phyloP scores from a whole-genome alignment of 2,113 vertebrate species.

The Burhinus oedicnemus region DNA sequence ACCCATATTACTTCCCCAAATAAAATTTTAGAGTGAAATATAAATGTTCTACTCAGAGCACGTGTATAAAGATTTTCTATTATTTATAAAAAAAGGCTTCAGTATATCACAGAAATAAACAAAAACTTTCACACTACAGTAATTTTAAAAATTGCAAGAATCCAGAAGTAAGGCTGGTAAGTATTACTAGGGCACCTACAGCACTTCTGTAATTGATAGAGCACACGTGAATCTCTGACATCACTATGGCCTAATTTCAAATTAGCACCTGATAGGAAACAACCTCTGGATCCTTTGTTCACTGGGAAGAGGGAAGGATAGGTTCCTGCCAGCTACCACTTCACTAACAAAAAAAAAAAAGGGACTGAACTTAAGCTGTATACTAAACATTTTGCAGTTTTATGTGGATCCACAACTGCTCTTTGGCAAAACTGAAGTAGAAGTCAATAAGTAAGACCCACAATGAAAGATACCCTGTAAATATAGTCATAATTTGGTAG shows the following conservation, averaged over 20 bases:
- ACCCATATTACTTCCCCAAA: not conserved
- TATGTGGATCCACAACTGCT: not conserved
- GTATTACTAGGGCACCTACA: not conserved
- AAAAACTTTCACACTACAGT: not conserved
- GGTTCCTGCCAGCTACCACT: not conserved
- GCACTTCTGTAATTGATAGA: not conserved
- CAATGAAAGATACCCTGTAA: not conserved
- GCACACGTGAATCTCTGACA: not conserved
- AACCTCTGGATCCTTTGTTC: not conserved
- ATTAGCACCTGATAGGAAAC: constrained; percentile 34
- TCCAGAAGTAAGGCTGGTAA: not conserved
- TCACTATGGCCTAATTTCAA: constrained; percentile 1
- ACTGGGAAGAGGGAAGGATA: not conserved
- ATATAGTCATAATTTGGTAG: not conserved
- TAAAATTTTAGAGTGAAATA: not conserved
- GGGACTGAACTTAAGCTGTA: not conserved
- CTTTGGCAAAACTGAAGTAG: not conserved
- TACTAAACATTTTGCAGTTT: not conserved
- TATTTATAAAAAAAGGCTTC: not conserved
- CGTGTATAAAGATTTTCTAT: rapidly evolving
- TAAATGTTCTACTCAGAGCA: not conserved
- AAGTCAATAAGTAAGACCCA: not conserved
- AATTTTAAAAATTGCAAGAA: not conserved
- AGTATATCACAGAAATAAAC: not conserved
- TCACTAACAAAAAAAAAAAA: not conserved